Evolutionary conservation across 2,797 vertebrate species (phyloP).

Genomic region (Pseudomugil gertrudae): DNA sequence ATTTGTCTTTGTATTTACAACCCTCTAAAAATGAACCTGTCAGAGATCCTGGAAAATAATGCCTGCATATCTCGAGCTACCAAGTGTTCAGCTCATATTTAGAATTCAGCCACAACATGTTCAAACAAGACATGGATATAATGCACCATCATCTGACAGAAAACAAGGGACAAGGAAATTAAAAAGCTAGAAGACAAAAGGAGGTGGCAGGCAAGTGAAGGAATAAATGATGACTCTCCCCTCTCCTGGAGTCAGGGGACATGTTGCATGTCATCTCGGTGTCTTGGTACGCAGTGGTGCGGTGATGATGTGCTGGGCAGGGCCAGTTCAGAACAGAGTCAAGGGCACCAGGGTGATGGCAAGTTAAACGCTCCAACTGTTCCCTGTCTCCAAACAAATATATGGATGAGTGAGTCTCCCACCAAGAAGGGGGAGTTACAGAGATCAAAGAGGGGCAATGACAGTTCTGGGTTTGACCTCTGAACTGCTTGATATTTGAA

Average conservation of each 20-base stretch:
- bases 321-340: conserved; percentile 74
- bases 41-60: conserved; percentile 57
- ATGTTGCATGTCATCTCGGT: conserved; percentile 78
- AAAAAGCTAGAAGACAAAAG: conserved; percentile 73
- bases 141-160: conserved; percentile 76
- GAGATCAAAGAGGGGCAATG: conserved; percentile 56
- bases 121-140: conserved; percentile 66
- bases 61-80: conserved; percentile 65
- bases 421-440: conserved; percentile 9
- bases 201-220: conserved; percentile 65
- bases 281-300: conserved; percentile 76
- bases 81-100: conserved; percentile 55
- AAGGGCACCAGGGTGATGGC: conserved; percentile 77
- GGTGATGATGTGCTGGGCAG: conserved; percentile 76
- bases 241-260: conserved; percentile 69
- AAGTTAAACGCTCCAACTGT: conserved; percentile 79
- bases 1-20: conserved; percentile 76
- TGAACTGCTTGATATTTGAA: conserved; percentile 47
- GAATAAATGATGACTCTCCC: conserved; percentile 68
- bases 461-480: conserved; percentile 56
- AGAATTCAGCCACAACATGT: conserved; percentile 48
- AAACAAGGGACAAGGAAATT: conserved; percentile 74
- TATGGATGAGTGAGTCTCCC: conserved; percentile 69
- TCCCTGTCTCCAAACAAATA: conserved; percentile 77
- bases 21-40: conserved; percentile 74